Base-by-base conservation (phyloP, 2,888 invertebrate species). In the Pherbina coryleti region DNA sequence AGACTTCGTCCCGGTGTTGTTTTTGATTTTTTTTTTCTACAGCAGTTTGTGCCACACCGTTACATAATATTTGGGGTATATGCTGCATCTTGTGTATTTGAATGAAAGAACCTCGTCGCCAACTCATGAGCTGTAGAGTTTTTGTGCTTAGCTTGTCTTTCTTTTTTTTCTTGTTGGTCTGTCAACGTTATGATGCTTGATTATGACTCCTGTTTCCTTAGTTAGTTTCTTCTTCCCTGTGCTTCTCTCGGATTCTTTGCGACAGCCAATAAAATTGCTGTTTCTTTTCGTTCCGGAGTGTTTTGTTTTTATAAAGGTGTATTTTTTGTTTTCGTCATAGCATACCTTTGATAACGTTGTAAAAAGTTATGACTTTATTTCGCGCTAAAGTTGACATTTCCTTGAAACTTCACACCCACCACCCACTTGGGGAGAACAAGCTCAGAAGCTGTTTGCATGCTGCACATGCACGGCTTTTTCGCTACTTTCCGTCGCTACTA, bases 331-430 rank as follows among this genome's bases (percentile, higher is more conserved):
- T 37, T 19, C 28, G 22, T 60, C 49, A 3, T 22, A 31, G 31
- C n/a, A 9, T 53, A 31, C 69, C 19, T 31, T 31, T 25, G 62
- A 51, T 28, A 69, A 25, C 55, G 53, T 57, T 28, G 25, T 62
- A 62, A 73, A 67, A 72, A 73, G 22, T 73, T 73, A 73, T 62
- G 73, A 73, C 73, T 73, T 73, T 73, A 69, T 69, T 69, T 51
- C 51, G 28, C 34, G 73, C 62, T 73, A 37, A 73, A 62, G 73
- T 62, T 49, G 73, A 60, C 71, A 72, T 57, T 57, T 70, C 31
- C 44, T 44, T 11, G 5, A 31, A 44, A 14, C 1, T 11, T 2
- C 9, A 11, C 3, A 22, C 22, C 9, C 60, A 28, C 3, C 22
- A 57, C 22, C 25, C 22, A 57, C 22, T 57, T 17, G 22, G 28